Evolutionary conservation across 2,888 invertebrate species (phyloP).

Genomic region (Apodemia duryi): DNA sequence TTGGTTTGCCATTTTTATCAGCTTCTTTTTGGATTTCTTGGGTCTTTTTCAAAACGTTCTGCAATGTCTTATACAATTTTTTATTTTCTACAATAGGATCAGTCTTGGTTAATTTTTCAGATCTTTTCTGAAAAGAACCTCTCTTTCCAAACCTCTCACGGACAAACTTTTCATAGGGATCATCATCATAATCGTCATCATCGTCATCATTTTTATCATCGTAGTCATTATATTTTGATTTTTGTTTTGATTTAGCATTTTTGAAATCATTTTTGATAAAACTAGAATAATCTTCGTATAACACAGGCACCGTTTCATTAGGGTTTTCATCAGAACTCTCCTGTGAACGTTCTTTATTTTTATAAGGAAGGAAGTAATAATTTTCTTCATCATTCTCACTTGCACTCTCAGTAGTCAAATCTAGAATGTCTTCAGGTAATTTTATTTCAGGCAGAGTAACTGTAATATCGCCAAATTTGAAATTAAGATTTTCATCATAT

Average conservation of each 20-base stretch:
- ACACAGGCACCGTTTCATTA: not conserved
- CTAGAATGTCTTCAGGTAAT: conserved; percentile 66
- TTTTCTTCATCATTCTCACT: conserved; percentile 27
- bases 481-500: conserved; percentile 60
- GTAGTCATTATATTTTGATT: conserved; percentile 15
- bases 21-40: conserved; percentile 59
- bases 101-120: conserved; percentile 46
- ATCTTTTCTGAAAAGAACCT: conserved; percentile 52
- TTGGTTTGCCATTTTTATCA: conserved; percentile 61
- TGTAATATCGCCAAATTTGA: conserved; percentile 61
- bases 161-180: conserved; percentile 70
- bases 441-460: conserved; percentile 70
- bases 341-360: conserved; percentile 14
- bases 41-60: conserved; percentile 61
- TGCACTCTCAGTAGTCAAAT: conserved; percentile 45
- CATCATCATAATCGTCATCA: conserved; percentile 38
- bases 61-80: conserved; percentile 50
- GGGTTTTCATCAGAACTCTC: conserved; percentile 1
- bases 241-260: conserved; percentile 10
- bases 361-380: conserved; percentile 14
- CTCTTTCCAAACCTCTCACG: conserved; percentile 66
- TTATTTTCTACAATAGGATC: conserved; percentile 43
- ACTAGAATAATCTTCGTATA: not conserved
- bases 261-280: conserved; percentile 6
- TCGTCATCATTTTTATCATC: conserved; percentile 19